Conservation (phyloP, 2,888 invertebrate genomes). For the Mythimna ferrago region DNA sequence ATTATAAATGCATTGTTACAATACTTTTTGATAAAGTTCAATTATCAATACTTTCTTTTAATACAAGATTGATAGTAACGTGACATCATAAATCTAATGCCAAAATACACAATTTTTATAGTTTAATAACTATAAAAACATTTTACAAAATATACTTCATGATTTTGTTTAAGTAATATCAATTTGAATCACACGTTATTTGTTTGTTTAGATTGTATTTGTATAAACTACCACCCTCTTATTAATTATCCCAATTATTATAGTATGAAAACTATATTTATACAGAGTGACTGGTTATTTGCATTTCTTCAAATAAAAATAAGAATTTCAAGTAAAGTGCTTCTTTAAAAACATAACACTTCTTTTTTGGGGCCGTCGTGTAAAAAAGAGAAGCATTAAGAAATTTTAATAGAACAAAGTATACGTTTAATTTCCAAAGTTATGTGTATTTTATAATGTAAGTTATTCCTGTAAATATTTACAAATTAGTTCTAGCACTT, state of each 20-base stretch:
- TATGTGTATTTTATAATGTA: no score
- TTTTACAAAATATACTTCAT: slow-evolving; percentile 36
- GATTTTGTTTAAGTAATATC: neutral
- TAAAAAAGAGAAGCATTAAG: no score
- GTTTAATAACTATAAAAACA: slow-evolving; percentile 13
- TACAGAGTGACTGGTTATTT: neutral
- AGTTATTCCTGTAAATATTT: no score
- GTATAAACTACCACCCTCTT: neutral
- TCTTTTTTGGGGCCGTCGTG: no score
- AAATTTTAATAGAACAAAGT: no score
- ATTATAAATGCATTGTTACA: slow-evolving; percentile 43
- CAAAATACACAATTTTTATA: slow-evolving; percentile 19
- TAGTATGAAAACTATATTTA: neutral
- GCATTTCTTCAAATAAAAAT: no score
- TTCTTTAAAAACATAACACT: no score
- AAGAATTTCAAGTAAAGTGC: no score
- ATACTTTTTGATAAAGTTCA: slow-evolving; percentile 12
- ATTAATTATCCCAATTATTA: neutral
- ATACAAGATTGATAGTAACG: neutral
- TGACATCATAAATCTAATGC: slow-evolving; percentile 8
- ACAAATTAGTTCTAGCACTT: no score
- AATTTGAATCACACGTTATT: slow-evolving; percentile 17
- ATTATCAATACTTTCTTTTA: neutral
- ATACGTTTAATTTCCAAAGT: no score
- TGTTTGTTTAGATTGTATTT: neutral